Evolutionary conservation across 1,140 invertebrate species (phyloP), one percentile per base, ranked within the genome.

Genomic region (Rhagoletis zephyria): DNA sequence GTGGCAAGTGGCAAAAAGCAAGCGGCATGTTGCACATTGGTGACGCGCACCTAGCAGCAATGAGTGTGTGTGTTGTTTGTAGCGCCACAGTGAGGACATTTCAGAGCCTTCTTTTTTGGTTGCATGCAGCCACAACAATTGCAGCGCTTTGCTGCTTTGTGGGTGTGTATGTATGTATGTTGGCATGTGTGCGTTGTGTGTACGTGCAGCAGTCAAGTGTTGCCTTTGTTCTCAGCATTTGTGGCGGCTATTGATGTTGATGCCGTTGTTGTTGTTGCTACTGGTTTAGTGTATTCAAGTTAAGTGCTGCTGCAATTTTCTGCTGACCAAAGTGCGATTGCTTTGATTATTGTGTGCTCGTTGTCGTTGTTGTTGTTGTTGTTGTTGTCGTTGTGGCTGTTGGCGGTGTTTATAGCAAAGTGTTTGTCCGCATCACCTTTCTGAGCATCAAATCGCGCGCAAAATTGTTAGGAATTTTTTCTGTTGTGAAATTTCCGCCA

Each of bases 371-470:
- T n/a, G n/a, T n/a, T n/a, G n/a, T n/a, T n/a, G n/a, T n/a, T n/a
- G n/a, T n/a, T n/a, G n/a, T n/a, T n/a, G n/a, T n/a, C 56, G 74
- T 19, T 56, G 19, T 56, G 2, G 70, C 14, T 51, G 74, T 12
- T 81, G 45, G 70, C 48, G 74, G 48, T 81, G 51, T 56, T 81
- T 81, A 56, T n/a, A 9, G 16, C 16, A 19, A 81, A 81, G 45
- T 56, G 74, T 59, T 56, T 56, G 74, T 81, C 48, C 74, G 74
- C 74, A 51, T 81, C 74, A 81, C 74, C 74, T 81, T 81, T 30
- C 14, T 81, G 74, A 51, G 74, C 48, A 81, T 56, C 48, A 81
- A 81, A 81, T 81, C 74, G 74, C 74, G 74, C 74, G 74, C 74
- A 30, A 81, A 81, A 56, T 81, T 81, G 74, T 56, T 81, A 81